Conservation (phyloP, 2,888 invertebrate species). For the Leptinotarsa tumamoca region DNA sequence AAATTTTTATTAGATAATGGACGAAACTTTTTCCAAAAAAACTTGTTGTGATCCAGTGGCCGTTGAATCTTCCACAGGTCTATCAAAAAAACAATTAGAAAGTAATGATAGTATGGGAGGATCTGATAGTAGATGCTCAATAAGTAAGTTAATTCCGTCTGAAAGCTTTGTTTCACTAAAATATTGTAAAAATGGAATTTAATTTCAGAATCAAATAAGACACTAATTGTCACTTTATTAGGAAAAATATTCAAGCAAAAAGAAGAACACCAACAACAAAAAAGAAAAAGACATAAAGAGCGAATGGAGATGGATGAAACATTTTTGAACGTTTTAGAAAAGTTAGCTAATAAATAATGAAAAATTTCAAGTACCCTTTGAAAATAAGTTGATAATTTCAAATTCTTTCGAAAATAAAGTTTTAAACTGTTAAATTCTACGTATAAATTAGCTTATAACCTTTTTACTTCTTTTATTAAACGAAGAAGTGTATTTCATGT, state of each 20-base stretch:
- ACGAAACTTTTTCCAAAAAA: slow-evolving; percentile 28
- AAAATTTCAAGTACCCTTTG: not conserved
- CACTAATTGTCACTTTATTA: slow-evolving; percentile 19
- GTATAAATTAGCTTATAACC: too few species aligned
- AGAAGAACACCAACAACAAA: slow-evolving; percentile 43
- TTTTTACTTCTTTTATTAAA: too few species aligned
- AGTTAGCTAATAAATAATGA: slow-evolving; percentile 33
- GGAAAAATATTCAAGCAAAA: slow-evolving; percentile 42
- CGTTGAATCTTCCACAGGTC: slow-evolving; percentile 26
- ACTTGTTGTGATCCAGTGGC: slow-evolving; percentile 32
- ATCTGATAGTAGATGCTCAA: slow-evolving; percentile 20
- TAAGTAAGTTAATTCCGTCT: slow-evolving; percentile 17
- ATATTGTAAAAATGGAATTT: slow-evolving; percentile 17
- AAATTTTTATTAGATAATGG: slow-evolving; percentile 30
- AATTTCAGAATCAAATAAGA: slow-evolving; percentile 15
- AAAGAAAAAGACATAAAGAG: slow-evolving; percentile 43
- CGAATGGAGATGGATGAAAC: slow-evolving; percentile 46
- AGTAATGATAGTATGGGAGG: not conserved
- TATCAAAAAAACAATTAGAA: slow-evolving; percentile 19
- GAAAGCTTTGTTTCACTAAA: slow-evolving; percentile 18
- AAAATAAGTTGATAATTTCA: slow-evolving; percentile 10
- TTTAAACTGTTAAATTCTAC: not conserved
- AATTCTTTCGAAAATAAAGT: not conserved
- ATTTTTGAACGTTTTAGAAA: slow-evolving; percentile 37
- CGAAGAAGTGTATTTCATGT: not conserved